Evolutionary conservation across 2,888 invertebrate genomes (phyloP).

Genomic region (Melipona bicolor): DNA sequence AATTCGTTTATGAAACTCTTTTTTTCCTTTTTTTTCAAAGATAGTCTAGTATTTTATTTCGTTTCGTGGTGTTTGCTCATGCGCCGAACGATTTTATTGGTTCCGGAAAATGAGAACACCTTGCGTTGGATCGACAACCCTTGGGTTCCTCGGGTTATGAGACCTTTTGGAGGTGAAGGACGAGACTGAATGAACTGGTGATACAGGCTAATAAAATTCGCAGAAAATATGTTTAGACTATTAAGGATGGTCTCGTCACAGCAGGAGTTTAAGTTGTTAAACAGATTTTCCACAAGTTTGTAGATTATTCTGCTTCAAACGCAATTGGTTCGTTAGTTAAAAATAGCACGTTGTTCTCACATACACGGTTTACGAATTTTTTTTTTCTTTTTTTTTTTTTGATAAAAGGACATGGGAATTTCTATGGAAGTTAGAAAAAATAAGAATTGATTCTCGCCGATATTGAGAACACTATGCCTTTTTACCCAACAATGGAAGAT

Average conservation of each 20-base stretch:
- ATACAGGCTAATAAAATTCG: neutral
- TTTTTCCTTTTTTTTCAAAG: neutral
- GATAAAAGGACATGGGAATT: neutral
- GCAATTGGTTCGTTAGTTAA: conserved; percentile 7
- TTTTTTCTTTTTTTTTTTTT: neutral
- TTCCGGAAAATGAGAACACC: conserved; percentile 70
- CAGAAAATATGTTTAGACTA: neutral
- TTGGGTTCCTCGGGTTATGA: conserved; percentile 67
- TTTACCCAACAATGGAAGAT: conserved; percentile 26
- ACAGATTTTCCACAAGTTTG: neutral
- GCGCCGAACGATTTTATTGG: conserved; percentile 58
- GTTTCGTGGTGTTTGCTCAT: conserved; percentile 54
- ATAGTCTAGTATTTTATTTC: conserved; percentile 20
- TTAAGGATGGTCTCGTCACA: neutral
- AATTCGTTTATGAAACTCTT: neutral
- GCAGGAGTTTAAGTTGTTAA: neutral
- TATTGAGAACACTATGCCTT: neutral
- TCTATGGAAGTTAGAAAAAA: neutral
- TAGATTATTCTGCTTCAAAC: neutral
- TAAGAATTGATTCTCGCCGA: neutral
- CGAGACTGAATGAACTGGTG: neutral
- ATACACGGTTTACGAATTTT: neutral
- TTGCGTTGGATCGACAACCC: conserved; percentile 71
- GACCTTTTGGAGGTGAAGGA: conserved; percentile 69
- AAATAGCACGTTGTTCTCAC: conserved; percentile 9